Evolutionary conservation across 2,797 vertebrate genomes (phyloP).

Genomic region (Gadopsis bispinosus): DNA sequence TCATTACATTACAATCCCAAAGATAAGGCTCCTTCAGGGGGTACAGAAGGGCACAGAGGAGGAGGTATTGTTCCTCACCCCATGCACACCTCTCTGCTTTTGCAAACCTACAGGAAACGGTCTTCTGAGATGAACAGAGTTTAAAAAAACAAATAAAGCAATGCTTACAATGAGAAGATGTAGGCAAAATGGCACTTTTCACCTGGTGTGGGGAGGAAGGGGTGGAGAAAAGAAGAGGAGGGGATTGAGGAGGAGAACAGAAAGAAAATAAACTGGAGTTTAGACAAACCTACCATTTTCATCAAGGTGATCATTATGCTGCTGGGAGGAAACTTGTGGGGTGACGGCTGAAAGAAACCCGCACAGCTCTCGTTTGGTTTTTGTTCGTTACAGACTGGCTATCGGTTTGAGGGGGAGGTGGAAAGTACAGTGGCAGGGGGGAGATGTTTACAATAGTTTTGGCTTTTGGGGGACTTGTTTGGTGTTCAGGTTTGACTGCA

Average conservation of each 20-base stretch:
- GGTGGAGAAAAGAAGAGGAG: slow-evolving; percentile 61
- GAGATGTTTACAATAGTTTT: slow-evolving; percentile 59
- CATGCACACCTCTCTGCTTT: slow-evolving; percentile 73
- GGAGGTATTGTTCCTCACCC: slow-evolving; percentile 80
- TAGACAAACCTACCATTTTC: slow-evolving; percentile 85
- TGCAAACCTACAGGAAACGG: slow-evolving; percentile 78
- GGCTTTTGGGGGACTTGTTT: slow-evolving; percentile 53
- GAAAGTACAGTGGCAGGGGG: slow-evolving; percentile 53
- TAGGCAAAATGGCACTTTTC: slow-evolving; percentile 74
- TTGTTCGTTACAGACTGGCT: slow-evolving; percentile 79
- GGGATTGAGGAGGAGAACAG: slow-evolving; percentile 44
- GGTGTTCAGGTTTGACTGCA: slow-evolving; percentile 74
- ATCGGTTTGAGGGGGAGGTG: slow-evolving; percentile 58
- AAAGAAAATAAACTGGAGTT: slow-evolving; percentile 71
- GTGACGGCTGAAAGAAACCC: slow-evolving; percentile 86
- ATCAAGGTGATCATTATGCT: slow-evolving; percentile 88
- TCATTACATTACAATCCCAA: slow-evolving; percentile 85
- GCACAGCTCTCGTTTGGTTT: slow-evolving; percentile 89
- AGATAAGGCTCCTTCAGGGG: slow-evolving; percentile 80
- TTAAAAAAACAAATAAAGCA: slow-evolving; percentile 69
- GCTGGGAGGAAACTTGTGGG: slow-evolving; percentile 88
- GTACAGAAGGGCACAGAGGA: slow-evolving; percentile 69
- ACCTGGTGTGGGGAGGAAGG: slow-evolving; percentile 83
- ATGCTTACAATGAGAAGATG: slow-evolving; percentile 68
- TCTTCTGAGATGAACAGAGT: slow-evolving; percentile 67